phyloP scores from a whole-genome alignment of 2,113 vertebrate genomes.

The Eubucco bourcierii region DNA sequence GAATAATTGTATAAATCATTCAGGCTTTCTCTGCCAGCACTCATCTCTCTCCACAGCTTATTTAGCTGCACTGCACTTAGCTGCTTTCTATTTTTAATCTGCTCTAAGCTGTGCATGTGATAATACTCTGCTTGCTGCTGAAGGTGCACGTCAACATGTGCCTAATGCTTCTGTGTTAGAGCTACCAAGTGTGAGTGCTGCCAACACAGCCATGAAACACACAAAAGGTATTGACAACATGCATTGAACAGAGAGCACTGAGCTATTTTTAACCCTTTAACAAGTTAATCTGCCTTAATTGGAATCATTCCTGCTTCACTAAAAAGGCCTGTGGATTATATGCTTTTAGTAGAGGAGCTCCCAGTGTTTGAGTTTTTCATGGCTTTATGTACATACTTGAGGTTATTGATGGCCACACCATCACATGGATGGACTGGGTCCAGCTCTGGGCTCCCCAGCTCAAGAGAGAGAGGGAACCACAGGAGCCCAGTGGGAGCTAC shows the following conservation, averaged over 20 bases:
- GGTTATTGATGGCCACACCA: no score
- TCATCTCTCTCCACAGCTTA: neutral
- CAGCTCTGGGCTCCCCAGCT: no score
- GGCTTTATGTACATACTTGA: no score
- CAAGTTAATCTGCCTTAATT: no score
- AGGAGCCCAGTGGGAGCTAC: no score
- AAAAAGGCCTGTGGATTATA: no score
- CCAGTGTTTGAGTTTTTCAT: no score
- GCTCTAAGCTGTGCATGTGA: slow-evolving; percentile 24
- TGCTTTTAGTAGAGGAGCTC: no score
- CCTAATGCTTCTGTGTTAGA: neutral
- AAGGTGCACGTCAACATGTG: neutral
- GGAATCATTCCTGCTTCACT: no score
- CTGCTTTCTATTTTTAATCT: slow-evolving; percentile 36
- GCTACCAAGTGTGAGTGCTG: neutral
- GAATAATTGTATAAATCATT: slow-evolving; percentile 15
- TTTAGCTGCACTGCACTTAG: neutral
- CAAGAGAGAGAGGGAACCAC: no score
- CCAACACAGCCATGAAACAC: neutral
- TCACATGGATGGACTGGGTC: no score
- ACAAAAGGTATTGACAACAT: rapidly evolving
- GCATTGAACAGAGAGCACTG: neutral
- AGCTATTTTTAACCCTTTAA: neutral
- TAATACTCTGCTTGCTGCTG: neutral
- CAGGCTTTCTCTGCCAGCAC: slow-evolving; percentile 22